Base-by-base conservation (phyloP, 2,888 invertebrate species). In the Nemotelus nigrinus region DNA sequence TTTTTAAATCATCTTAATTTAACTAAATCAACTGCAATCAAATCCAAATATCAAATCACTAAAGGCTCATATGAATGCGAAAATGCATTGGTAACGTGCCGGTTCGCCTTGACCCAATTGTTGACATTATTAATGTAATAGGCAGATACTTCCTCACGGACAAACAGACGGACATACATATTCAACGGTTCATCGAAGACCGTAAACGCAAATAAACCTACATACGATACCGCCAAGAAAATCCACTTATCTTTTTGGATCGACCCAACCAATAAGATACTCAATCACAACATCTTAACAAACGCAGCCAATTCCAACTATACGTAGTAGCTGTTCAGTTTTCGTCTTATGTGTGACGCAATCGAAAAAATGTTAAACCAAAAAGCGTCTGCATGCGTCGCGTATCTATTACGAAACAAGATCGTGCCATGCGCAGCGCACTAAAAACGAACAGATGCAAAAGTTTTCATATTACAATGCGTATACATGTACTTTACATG, bases 51-150 rank as follows among this genome's bases (percentile, higher is more conserved):
- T 25, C 25, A 25, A 25, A 1, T 25, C 25, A 25, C 25, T 25
- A 25, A 0, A 25, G 25, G 25, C 25, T 25, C 25, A 25, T 25
- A 25, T 25, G 25, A 25, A 65, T 48, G 50, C 50, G 8, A 68
- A 68, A 68, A 50, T 68, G 68, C 68, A 68, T 7, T 68, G 10
- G 50, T 50, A 63, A 41, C 25, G 39, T n/a, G 39, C 39, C n/a
- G 39, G 50, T 39, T 68, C 41, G 50, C 68, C 68, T 68, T 68
- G 50, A 50, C 68, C 68, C 39, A 68, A 68, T 68, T 50, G 50
- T 48, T 47, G 48, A 68, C 68, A 50, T 68, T 68, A 39, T 68
- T n/a, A 48, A 68, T 43, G 39, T 39, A 50, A 39, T 39, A 7
- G 68, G 5, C 68, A 48, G 25, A 47, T 39, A 50, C 68, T 68